Conservation (phyloP, 1,140 invertebrate species). For the Papilio xuthus region DNA sequence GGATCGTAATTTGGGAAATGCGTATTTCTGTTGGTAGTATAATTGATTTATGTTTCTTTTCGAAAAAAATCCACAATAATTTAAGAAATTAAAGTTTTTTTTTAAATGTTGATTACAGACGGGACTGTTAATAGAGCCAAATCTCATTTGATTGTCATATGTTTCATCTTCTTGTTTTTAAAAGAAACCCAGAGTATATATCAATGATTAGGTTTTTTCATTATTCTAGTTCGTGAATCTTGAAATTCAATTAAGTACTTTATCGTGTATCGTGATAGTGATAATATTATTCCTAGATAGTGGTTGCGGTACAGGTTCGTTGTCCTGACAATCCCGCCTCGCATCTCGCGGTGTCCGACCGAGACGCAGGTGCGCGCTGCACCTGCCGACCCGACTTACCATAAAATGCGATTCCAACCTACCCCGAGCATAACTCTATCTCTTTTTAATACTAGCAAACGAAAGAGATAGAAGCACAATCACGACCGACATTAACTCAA, state of each 20-base stretch:
- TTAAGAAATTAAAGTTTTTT: not conserved
- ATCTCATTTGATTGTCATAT: not conserved
- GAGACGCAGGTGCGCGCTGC: slow-evolving; percentile 72
- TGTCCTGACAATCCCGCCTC: slow-evolving; percentile 55
- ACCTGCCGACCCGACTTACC: slow-evolving; percentile 75
- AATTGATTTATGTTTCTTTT: not conserved
- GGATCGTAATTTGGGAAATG: slow-evolving; percentile 14
- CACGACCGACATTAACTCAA: slow-evolving; percentile 76
- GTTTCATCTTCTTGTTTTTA: too few relatives aligned
- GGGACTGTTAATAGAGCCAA: not conserved
- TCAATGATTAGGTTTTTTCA: not conserved
- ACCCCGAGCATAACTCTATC: slow-evolving; percentile 65
- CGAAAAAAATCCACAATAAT: not conserved
- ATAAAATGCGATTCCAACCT: slow-evolving; percentile 73
- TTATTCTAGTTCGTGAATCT: not conserved
- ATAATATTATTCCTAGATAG: slow-evolving; percentile 29
- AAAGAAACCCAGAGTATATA: not conserved
- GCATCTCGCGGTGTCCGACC: slow-evolving; percentile 69
- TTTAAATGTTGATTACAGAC: not conserved
- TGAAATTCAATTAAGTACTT: not conserved
- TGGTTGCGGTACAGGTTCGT: slow-evolving; percentile 53
- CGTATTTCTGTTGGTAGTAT: not conserved
- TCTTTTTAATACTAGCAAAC: slow-evolving; percentile 49
- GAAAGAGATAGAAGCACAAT: slow-evolving; percentile 64
- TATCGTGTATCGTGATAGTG: not conserved